Evolutionary conservation across 2,113 vertebrate genomes (phyloP).

Genomic region (Indicator indicator): DNA sequence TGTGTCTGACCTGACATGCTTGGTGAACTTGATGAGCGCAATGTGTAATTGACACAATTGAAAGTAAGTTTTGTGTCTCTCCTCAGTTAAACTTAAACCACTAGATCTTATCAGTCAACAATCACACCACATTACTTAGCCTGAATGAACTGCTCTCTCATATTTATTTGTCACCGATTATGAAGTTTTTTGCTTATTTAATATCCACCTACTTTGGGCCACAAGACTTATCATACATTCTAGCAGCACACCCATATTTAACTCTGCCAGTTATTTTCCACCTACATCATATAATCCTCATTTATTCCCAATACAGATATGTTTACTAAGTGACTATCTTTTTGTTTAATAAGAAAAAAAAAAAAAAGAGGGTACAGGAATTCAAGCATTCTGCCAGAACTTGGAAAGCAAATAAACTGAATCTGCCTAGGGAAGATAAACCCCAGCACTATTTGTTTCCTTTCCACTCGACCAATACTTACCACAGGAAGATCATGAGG

Average conservation of each 20-base stretch:
- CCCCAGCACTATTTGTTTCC: neutral
- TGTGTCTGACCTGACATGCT: neutral
- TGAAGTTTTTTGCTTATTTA: neutral
- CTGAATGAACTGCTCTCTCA: neutral
- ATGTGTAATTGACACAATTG: neutral
- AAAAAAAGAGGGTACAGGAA: neutral
- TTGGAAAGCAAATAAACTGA: slow-evolving; percentile 3
- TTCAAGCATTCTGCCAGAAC: neutral
- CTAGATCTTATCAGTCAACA: neutral
- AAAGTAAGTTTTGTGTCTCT: neutral
- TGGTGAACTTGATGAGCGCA: neutral
- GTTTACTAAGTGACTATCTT: neutral
- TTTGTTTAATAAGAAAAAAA: neutral
- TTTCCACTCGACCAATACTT: neutral
- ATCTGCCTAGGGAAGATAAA: neutral
- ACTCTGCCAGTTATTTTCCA: neutral
- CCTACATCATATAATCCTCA: neutral
- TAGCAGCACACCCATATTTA: neutral
- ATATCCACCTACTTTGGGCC: neutral
- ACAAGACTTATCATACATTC: neutral
- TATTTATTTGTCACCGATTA: neutral
- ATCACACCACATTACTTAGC: neutral
- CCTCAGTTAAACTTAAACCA: neutral
- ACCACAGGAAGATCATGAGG: neutral
- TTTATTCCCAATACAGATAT: neutral